Conservation (phyloP, 2,797 vertebrate genomes). For the Chelmon rostratus region DNA sequence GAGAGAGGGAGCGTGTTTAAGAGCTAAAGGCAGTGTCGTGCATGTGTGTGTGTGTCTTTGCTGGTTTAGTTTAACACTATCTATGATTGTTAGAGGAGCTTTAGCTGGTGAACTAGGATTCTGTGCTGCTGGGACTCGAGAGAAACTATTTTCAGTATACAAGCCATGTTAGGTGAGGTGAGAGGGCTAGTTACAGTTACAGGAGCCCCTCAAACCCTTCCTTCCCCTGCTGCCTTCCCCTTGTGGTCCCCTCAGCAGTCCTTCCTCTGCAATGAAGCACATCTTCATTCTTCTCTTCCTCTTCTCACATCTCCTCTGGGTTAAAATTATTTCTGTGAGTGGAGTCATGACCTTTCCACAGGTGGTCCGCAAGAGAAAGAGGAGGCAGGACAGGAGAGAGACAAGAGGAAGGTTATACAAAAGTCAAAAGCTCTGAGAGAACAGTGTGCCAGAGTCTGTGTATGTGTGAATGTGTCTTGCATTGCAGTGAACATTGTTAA, state of each 20-base stretch:
- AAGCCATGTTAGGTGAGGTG: slow-evolving; percentile 60
- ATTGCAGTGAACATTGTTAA: slow-evolving; percentile 36
- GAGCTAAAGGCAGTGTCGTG: slow-evolving; percentile 77
- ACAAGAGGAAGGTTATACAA: slow-evolving; percentile 55
- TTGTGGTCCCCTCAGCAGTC: slow-evolving; percentile 36
- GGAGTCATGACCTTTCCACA: slow-evolving; percentile 60
- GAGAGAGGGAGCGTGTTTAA: slow-evolving; percentile 40
- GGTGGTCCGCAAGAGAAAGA: slow-evolving; percentile 69
- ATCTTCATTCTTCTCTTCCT: slow-evolving; percentile 31
- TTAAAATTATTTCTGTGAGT: slow-evolving; percentile 52
- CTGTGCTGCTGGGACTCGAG: slow-evolving; percentile 55
- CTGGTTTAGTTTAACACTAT: slow-evolving; percentile 82
- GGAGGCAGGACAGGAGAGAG: slow-evolving; percentile 56
- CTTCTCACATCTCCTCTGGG: slow-evolving; percentile 46
- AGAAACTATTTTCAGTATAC: slow-evolving; percentile 54
- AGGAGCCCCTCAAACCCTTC: slow-evolving; percentile 17
- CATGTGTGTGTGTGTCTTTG: slow-evolving; percentile 58
- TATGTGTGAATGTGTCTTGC: slow-evolving; percentile 21
- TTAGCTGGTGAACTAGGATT: slow-evolving; percentile 71
- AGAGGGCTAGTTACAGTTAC: slow-evolving; percentile 47
- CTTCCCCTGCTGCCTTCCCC: slow-evolving; percentile 3
- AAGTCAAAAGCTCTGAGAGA: slow-evolving; percentile 66
- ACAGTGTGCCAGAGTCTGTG: slow-evolving; percentile 51
- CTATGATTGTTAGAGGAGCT: slow-evolving; percentile 74
- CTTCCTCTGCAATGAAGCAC: slow-evolving; percentile 25